Conservation (phyloP, 1,140 invertebrate genomes). For the Caerostris extrusa region DNA sequence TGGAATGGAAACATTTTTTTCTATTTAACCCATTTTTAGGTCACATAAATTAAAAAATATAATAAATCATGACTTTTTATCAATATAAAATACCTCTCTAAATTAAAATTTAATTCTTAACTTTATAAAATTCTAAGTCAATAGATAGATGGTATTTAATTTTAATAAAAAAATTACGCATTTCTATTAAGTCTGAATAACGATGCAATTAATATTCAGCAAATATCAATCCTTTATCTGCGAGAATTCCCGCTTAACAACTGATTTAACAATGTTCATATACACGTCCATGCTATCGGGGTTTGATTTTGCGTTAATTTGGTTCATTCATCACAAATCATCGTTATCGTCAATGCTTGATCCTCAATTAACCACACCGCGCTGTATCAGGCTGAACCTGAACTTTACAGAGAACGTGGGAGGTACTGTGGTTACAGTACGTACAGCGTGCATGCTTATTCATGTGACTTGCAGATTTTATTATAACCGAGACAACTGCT, state of each 20-base stretch:
- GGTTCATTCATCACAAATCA: neutral
- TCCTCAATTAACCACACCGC: neutral
- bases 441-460: no score
- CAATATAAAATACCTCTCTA: no score
- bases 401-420: neutral
- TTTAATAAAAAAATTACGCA: no score
- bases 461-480: neutral
- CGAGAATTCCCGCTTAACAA: neutral
- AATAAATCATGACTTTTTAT: no score
- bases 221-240: neutral
- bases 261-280: neutral
- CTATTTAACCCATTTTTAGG: no score
- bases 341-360: neutral
- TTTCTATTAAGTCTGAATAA: no score
- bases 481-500: neutral
- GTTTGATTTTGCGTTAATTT: neutral
- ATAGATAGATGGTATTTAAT: no score
- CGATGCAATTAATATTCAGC: no score
- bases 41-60: no score
- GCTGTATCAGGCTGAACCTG: neutral
- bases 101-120: no score
- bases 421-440: neutral
- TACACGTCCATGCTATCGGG: neutral
- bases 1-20: no score
- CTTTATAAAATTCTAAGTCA: no score